These are phyloP conservation scores for Nephrotoma guestfalica DNA, from an alignment of 2,888 invertebrate genomes.

Conservation along the genomic window DNA sequence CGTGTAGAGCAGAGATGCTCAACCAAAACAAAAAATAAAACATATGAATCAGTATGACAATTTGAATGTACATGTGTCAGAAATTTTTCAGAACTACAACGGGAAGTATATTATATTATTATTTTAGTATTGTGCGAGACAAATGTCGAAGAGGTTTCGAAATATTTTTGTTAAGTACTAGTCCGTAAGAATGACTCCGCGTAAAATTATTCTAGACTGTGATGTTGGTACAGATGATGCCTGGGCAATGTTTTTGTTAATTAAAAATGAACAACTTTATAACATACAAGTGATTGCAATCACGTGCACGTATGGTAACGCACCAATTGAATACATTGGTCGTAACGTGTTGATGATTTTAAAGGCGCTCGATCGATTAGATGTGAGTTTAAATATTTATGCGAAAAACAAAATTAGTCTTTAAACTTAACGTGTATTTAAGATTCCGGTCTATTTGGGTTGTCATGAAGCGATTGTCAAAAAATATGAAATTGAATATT, in stretches of 20 bases:
- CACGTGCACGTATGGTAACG: slow-evolving; percentile 64
- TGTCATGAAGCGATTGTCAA: not conserved
- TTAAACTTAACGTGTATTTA: not conserved
- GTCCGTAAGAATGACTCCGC: not conserved
- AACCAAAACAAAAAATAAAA: not conserved
- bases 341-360: slow-evolving; percentile 55
- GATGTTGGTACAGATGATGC: slow-evolving; percentile 53
- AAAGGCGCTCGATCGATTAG: slow-evolving; percentile 39
- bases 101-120: not conserved
- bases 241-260: slow-evolving; percentile 41
- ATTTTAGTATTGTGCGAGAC: not conserved
- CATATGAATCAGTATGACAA: no score
- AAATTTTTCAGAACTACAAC: not conserved
- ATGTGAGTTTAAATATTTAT: slow-evolving; percentile 36
- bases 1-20: not conserved
- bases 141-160: not conserved
- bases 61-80: not conserved
- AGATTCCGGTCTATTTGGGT: not conserved
- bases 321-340: slow-evolving; percentile 48
- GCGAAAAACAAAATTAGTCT: not conserved
- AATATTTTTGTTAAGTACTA: not conserved
- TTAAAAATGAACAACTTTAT: slow-evolving; percentile 25
- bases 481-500: not conserved
- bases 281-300: slow-evolving; percentile 41
- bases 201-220: slow-evolving; percentile 37